Base-by-base conservation (phyloP, 2,113 vertebrate species). In the Apeltes quadracus region DNA sequence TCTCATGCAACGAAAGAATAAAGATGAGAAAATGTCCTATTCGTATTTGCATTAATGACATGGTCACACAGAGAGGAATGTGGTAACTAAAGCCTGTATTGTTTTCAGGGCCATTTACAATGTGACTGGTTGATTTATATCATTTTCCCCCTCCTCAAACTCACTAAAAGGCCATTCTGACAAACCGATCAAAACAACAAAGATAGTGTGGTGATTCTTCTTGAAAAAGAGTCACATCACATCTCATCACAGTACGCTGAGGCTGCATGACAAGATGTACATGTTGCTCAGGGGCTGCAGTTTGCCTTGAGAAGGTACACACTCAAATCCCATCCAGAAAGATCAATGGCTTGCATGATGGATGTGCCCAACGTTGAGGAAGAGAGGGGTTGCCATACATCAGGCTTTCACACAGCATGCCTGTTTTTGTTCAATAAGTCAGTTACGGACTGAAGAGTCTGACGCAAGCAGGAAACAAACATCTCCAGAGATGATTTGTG, bases 261-360 rank as follows among this genome's bases (percentile, higher is more conserved):
- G 29, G 61, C 57, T 54, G 38, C 57, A 44, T 79, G 56, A 76
- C 75, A 73, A 72, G 62, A 58, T 64, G 44, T 61, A 57, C 44
- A 41, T 61, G 57, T 64, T 46, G 38, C 69, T 74, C 46, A 15
- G 32, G 22, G 72, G 72, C 72, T 51, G 10, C 15, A 7, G 32
- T 54, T 41, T 13, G 11, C 25, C n/a, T 61, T 56, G 57, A 51
- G 29, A 67, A 65, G 51, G 61, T 70, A 43, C 25, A 55, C 44
- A 38, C 41, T 81, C 56, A 46, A 54, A 58, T 64, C 70, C 38
- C 29, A 55, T 59, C 53, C 51, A 10, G 71, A 56, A 80, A 80
- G 84, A 83, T 83, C 78, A 71, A 75, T 82, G 57, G 38, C 54
- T 27, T 69, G 41, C 51, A 64, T 84, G 48, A 89, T 64, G 78